These are phyloP conservation scores for Pachycephala philippinensis DNA, from an alignment of 2,113 vertebrate genomes.

Conservation along the genomic window DNA sequence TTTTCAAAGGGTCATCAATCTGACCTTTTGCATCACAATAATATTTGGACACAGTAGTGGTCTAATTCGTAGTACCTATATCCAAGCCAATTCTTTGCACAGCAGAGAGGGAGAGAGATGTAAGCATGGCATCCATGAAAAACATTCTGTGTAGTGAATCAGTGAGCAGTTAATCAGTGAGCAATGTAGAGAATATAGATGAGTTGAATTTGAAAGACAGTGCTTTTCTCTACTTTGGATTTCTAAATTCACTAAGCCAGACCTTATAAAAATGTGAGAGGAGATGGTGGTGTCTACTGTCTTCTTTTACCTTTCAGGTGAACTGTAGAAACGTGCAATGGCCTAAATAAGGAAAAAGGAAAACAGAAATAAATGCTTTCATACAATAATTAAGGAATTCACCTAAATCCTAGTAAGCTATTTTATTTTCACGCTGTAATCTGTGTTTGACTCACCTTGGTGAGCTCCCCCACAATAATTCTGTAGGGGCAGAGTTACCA, in stretches of 20 bases:
- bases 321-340: neutral
- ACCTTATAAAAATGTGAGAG: neutral
- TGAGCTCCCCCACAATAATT: neutral
- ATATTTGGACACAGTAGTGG: neutral
- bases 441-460: neutral
- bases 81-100: neutral
- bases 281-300: neutral
- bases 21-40: conserved; percentile 20
- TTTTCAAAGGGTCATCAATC: neutral
- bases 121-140: neutral
- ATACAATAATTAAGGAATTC: neutral
- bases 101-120: neutral
- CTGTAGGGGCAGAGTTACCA: neutral
- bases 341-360: neutral
- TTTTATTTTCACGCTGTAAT: neutral
- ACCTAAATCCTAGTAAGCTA: neutral
- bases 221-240: neutral
- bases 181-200: neutral
- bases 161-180: neutral
- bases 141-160: neutral
- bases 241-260: neutral
- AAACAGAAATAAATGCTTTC: neutral
- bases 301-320: neutral
- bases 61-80: neutral
- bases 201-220: neutral